Conservation (phyloP, 1,140 invertebrate genomes). For the Carcinoscorpius rotundicauda region DNA sequence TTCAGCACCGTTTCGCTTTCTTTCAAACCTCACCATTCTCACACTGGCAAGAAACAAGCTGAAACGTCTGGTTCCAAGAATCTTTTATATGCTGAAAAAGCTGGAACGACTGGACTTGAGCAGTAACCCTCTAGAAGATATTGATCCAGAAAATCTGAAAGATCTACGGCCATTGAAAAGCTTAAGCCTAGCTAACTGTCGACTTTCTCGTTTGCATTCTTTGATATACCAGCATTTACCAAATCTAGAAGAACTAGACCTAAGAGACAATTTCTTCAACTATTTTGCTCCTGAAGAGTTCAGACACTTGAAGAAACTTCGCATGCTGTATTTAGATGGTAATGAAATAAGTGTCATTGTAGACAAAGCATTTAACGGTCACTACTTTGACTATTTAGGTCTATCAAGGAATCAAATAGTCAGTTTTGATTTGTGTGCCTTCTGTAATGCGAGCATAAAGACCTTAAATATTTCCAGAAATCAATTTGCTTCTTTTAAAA, state of each 20-base stretch:
- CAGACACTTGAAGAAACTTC: constrained; percentile 39
- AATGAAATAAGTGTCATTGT: constrained; percentile 55
- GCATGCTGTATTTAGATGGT: constrained; percentile 53
- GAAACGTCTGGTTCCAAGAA: constrained; percentile 47
- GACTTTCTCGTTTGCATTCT: constrained; percentile 23
- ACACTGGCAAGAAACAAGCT: constrained; percentile 56
- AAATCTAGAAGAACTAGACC: constrained; percentile 24
- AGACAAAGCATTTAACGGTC: constrained; percentile 53
- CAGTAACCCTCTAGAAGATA: constrained; percentile 54
- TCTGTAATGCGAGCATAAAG: constrained; percentile 50
- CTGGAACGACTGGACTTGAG: constrained; percentile 55
- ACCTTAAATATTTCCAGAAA: constrained; percentile 57
- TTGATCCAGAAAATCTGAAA: constrained; percentile 44
- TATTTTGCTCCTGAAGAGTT: constrained; percentile 35
- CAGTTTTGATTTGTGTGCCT: constrained; percentile 52
- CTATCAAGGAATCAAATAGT: constrained; percentile 57
- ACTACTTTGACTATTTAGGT: constrained; percentile 36
- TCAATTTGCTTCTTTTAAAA: constrained; percentile 42
- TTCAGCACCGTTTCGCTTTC: constrained; percentile 57
- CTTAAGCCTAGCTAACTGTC: constrained; percentile 45
- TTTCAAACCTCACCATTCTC: constrained; percentile 47
- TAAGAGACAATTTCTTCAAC: constrained; percentile 56
- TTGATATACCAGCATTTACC: constrained; percentile 23
- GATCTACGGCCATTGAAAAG: constrained; percentile 38
- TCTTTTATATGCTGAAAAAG: constrained; percentile 52